Conservation (phyloP, 2,113 vertebrate species). For the Pseudopipra pipra region DNA sequence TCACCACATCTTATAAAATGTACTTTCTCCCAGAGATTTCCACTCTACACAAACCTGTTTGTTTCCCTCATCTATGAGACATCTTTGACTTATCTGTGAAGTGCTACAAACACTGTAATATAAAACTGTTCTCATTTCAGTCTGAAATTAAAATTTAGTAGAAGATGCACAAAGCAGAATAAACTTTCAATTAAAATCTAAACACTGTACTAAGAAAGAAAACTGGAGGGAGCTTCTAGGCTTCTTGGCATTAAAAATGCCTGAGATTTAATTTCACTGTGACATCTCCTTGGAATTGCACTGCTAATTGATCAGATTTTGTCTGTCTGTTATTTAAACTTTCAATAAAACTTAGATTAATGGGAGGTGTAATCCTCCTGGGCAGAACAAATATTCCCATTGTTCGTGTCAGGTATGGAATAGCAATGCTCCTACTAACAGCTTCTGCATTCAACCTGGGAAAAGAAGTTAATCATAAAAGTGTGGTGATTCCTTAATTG, state of each 20-base stretch:
- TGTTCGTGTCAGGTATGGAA: constrained; percentile 71
- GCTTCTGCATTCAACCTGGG: constrained; percentile 62
- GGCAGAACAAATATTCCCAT: constrained; percentile 78
- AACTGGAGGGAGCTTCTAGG: constrained; percentile 62
- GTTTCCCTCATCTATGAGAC: constrained; percentile 7
- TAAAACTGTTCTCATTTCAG: constrained; percentile 52
- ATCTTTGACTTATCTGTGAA: constrained; percentile 12
- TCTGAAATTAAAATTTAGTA: constrained; percentile 69
- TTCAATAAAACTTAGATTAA: constrained; percentile 80
- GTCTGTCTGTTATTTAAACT: constrained; percentile 83
- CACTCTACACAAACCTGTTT: not conserved
- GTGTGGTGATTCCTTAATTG: constrained; percentile 68
- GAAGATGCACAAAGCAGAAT: constrained; percentile 66
- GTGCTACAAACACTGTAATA: not conserved
- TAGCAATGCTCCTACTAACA: constrained; percentile 62
- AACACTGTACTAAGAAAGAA: constrained; percentile 49
- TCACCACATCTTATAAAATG: not conserved
- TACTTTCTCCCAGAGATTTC: not conserved
- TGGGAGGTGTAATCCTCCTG: constrained; percentile 76
- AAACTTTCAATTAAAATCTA: constrained; percentile 74
- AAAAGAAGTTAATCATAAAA: constrained; percentile 67
- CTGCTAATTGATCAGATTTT: constrained; percentile 79
- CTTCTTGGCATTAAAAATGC: constrained; percentile 46
- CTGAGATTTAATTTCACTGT: constrained; percentile 70
- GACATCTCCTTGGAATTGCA: constrained; percentile 75